A percentile compares a stretch with the other conserved stretches of the same genome.
Conservation (phyloP, 2,888 invertebrate genomes). For the Andrena flavipes region DNA sequence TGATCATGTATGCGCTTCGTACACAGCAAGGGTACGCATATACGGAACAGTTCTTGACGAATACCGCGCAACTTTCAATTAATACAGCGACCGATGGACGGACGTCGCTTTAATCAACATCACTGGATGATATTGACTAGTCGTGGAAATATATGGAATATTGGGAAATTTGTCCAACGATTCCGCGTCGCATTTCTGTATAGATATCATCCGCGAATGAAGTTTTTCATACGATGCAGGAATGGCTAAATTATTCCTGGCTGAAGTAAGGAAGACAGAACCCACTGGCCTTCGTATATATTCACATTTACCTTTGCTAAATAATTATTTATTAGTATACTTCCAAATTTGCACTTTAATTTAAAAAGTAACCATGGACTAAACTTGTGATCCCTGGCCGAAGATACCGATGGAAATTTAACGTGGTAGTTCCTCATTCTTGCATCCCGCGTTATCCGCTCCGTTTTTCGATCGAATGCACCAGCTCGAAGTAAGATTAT, state of each 20-base stretch:
- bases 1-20: slow-evolving; percentile 34
- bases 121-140: background rate
- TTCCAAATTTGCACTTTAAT: background rate
- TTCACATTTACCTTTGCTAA: background rate
- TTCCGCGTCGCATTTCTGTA: background rate
- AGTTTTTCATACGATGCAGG: background rate
- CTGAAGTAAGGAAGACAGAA: no score
- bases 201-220: background rate
- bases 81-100: background rate
- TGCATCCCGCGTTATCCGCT: background rate
- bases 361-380: background rate
- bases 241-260: no score
- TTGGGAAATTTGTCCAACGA: no score
- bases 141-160: background rate
- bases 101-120: background rate
- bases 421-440: background rate
- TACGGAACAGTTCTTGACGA: slow-evolving; percentile 10
- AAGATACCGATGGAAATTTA: background rate
- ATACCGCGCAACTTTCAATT: slow-evolving; percentile 16
- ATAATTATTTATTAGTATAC: slow-evolving; percentile 4
- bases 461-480: background rate
- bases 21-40: background rate
- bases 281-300: background rate
- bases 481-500: slow-evolving; percentile 1
- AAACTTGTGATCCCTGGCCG: background rate